Percentiles rank a stretch among this genome's conserved stretches.
Evolutionary conservation across 2,113 vertebrate species (phyloP).

Genomic region (Notiomystis cincta): DNA sequence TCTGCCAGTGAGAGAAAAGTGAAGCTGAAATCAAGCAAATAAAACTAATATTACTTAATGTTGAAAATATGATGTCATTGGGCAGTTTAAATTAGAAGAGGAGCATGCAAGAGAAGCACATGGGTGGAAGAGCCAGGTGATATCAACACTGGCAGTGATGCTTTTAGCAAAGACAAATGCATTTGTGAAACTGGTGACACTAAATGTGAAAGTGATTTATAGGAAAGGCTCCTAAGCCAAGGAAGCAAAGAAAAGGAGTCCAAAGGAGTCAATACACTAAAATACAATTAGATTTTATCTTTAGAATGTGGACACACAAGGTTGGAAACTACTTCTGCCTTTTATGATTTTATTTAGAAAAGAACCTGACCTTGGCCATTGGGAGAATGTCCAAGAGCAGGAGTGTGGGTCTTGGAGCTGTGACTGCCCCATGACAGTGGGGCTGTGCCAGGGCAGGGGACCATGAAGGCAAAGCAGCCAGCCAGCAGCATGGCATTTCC

Average conservation of each 20-base stretch:
- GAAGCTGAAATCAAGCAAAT: neutral
- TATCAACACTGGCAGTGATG: neutral
- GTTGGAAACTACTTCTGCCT: neutral
- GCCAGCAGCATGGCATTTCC: neutral
- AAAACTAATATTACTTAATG: neutral
- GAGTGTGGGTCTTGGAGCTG: neutral
- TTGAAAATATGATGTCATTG: neutral
- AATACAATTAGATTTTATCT: neutral
- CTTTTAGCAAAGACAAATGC: conserved; percentile 31
- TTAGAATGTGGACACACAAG: rapidly evolving
- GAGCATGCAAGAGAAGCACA: neutral
- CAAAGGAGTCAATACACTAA: neutral
- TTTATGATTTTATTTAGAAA: neutral
- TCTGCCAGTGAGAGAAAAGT: neutral
- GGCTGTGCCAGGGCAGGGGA: neutral
- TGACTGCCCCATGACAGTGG: neutral
- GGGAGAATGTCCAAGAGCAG: neutral
- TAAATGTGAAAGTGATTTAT: conserved; percentile 26
- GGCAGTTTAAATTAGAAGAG: neutral
- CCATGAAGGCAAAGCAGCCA: neutral
- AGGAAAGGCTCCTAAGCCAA: neutral
- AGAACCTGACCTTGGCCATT: neutral
- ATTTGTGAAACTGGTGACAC: conserved; percentile 13
- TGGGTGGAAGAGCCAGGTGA: neutral
- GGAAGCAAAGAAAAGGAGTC: neutral